Evolutionary conservation across 1,140 invertebrate species (phyloP).

Genomic region (Galleria mellonella): DNA sequence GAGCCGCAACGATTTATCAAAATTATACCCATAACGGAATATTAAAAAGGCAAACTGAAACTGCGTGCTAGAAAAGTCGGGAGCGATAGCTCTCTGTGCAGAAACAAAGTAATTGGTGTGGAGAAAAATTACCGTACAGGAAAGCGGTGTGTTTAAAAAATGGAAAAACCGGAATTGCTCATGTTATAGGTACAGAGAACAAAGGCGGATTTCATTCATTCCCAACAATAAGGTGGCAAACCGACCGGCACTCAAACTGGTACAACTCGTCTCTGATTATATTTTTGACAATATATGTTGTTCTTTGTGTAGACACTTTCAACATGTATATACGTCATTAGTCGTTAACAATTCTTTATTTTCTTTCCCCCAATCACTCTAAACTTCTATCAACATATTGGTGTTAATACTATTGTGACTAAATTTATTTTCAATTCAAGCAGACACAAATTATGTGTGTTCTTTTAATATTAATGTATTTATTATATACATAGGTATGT

Average conservation of each 20-base stretch:
- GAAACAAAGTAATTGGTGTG: slow-evolving; percentile 42
- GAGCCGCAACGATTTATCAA: slow-evolving; percentile 7
- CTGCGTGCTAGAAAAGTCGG: slow-evolving; percentile 14
- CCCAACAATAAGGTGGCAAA: slow-evolving; percentile 14
- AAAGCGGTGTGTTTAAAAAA: slow-evolving; percentile 33
- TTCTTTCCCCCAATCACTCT: too few relatives aligned
- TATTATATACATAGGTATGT: too few relatives aligned
- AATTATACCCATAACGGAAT: slow-evolving; percentile 12
- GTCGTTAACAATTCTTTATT: too few relatives aligned
- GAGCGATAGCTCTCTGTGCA: slow-evolving; percentile 27
- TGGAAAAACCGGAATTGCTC: slow-evolving; percentile 14
- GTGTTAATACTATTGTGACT: too few relatives aligned
- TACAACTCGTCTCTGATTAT: too few relatives aligned
- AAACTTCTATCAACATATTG: too few relatives aligned
- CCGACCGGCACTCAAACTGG: background rate
- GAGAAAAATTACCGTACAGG: slow-evolving; percentile 36
- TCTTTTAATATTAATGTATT: too few relatives aligned
- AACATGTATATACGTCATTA: too few relatives aligned
- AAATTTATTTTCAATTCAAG: too few relatives aligned
- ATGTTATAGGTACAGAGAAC: slow-evolving; percentile 22
- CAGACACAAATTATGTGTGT: too few relatives aligned
- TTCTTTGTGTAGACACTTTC: too few relatives aligned
- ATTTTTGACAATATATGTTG: too few relatives aligned
- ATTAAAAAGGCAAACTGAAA: slow-evolving; percentile 19
- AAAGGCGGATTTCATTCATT: slow-evolving; percentile 24